A percentile compares a stretch with the other conserved stretches of the same genome.
These are phyloP conservation scores for Karalla daura DNA, from an alignment of 2,797 vertebrate species.

Conservation along the genomic window DNA sequence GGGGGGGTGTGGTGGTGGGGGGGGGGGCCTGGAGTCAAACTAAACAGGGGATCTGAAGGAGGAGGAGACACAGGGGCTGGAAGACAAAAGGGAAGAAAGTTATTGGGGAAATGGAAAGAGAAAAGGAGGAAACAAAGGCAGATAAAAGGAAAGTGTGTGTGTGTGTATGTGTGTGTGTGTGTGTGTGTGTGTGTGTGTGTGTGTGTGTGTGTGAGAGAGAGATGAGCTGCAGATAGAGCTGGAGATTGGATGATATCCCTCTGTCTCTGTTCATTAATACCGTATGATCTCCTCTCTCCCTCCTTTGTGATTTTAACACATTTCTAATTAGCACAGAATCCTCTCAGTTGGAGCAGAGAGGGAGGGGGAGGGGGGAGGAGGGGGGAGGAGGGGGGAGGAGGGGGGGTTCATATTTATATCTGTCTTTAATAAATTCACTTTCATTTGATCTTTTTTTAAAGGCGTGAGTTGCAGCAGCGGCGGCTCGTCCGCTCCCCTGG, in stretches of 20 bases:
- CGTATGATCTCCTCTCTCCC: slow-evolving; percentile 75
- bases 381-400: slow-evolving; percentile 8
- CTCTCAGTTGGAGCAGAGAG: slow-evolving; percentile 60
- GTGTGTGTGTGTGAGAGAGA: slow-evolving; percentile 53
- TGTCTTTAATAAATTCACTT: slow-evolving; percentile 80
- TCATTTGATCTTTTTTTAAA: slow-evolving; percentile 83
- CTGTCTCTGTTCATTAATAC: slow-evolving; percentile 85
- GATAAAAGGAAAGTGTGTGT: slow-evolving; percentile 56
- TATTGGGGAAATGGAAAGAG: slow-evolving; percentile 45
- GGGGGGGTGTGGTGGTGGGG: too few relatives aligned
- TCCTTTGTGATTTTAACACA: slow-evolving; percentile 84
- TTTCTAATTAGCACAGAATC: slow-evolving; percentile 83
- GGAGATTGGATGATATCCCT: slow-evolving; percentile 81
- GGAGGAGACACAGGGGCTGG: slow-evolving; percentile 27
- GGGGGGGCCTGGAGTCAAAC: too few relatives aligned
- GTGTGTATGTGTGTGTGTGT: slow-evolving; percentile 45
- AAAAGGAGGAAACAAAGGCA: slow-evolving; percentile 67
- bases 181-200: slow-evolving; percentile 45
- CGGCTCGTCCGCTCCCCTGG: slow-evolving; percentile 39
- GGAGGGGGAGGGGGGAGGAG: background rate
- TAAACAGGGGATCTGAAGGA: slow-evolving; percentile 50
- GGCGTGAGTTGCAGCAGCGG: slow-evolving; percentile 36
- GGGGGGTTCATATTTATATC: slow-evolving; percentile 79
- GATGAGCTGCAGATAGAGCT: slow-evolving; percentile 68
- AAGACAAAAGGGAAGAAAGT: slow-evolving; percentile 68